Evolutionary conservation across 2,888 invertebrate genomes (phyloP), one percentile per base, ranked within the genome.

Genomic region (Sceliomorpha sp.): DNA sequence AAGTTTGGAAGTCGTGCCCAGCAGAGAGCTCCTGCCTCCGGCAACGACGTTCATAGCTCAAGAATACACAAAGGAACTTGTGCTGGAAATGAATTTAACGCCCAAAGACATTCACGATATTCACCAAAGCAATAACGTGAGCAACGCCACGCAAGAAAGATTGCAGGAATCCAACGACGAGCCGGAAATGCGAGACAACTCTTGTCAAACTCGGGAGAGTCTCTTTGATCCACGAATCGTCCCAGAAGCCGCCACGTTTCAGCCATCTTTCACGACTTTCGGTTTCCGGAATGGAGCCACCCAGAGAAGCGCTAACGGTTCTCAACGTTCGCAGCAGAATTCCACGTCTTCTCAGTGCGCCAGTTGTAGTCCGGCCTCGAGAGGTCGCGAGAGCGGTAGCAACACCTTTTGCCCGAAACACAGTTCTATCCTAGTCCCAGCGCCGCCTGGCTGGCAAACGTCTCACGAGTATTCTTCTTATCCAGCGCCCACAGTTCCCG

Each of bases 141-240:
- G 87, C 45, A 88, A 88, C 48, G 88, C 87, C 5, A 88, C 87
- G 1, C 88, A 88, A 50, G 88, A 88, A 44, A 79, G 87, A 0
- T 70, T 87, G 0, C 86, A 87, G 13, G 88, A 85, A 44, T 80
- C 81, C 10, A 83, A 69, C 74, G 89, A 84, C 20, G 85, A 89
- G 56, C 90, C 91, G 1, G 92, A 92, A 81, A 94, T 93, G 91
- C 91, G 93, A 75, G 94, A 94, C 85, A 93, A 91, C 84, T 93
- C 93, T 48, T 96, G 96, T 84, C 96, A 96, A 85, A 96, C 96
- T 0, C 91, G 96, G 74, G 96, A 95, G 85, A 94, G 94, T 79
- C 88, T 95, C 24, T 94, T 94, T 81, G 89, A 90, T 47, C 81
- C 89, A 12, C 88, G 88, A 68, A 83, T 83, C 37, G 82, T 82